Conservation (phyloP, 2,797 vertebrate genomes). For the Molossus alvarezi region DNA sequence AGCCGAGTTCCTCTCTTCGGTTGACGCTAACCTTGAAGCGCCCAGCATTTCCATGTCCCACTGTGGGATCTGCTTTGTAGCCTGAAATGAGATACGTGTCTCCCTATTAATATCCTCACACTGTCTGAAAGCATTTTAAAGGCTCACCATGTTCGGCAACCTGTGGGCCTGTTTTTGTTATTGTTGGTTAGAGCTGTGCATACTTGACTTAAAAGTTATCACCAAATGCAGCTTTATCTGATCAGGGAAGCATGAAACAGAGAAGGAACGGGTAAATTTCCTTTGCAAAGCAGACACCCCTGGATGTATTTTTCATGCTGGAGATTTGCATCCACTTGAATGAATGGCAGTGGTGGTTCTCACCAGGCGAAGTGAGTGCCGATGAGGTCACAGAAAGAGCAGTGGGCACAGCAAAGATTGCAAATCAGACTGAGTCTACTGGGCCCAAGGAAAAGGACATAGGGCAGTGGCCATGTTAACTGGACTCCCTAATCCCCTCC, state of each 20-base stretch:
- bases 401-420: not conserved
- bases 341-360: conserved; percentile 81
- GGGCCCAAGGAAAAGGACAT: not conserved
- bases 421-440: not conserved
- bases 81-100: conserved; percentile 86
- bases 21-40: conserved; percentile 82
- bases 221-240: conserved; percentile 88
- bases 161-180: conserved; percentile 88
- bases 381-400: conserved; percentile 18
- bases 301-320: conserved; percentile 84
- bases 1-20: conserved; percentile 80
- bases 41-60: conserved; percentile 85
- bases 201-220: conserved; percentile 89
- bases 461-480: not conserved
- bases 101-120: conserved; percentile 89
- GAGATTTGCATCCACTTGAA: conserved; percentile 86
- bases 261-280: conserved; percentile 86
- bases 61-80: conserved; percentile 86
- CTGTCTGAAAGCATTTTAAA: conserved; percentile 89
- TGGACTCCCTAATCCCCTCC: not conserved
- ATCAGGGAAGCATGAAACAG: conserved; percentile 86
- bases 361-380: conserved; percentile 14
- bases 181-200: conserved; percentile 87
- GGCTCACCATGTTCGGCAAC: conserved; percentile 83
- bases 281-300: conserved; percentile 82